phyloP scores from a whole-genome alignment of 2,797 vertebrate genomes.

The Rhadinocentrus ornatus region DNA sequence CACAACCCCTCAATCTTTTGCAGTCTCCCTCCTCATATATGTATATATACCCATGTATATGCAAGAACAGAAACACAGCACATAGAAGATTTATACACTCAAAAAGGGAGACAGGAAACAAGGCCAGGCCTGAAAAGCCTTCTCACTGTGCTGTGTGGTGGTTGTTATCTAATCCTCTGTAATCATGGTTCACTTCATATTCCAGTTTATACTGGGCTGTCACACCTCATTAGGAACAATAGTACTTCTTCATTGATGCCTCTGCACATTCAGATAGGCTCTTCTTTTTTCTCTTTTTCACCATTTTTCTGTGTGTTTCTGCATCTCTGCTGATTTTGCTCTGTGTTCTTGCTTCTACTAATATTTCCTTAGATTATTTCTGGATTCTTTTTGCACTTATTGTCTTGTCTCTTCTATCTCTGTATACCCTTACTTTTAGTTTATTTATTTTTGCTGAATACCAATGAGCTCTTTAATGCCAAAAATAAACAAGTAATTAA shows the following conservation, averaged over 20 bases:
- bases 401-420: conserved; percentile 14
- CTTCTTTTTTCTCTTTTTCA: conserved; percentile 32
- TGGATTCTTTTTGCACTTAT: conserved; percentile 15
- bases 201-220: conserved; percentile 76
- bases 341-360: conserved; percentile 10
- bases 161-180: conserved; percentile 78
- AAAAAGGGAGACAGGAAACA: conserved; percentile 44
- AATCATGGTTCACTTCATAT: conserved; percentile 80
- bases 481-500: conserved; percentile 14
- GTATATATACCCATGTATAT: conserved; percentile 21
- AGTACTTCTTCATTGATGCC: conserved; percentile 62
- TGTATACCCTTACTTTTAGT: conserved; percentile 20
- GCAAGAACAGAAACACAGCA: conserved; percentile 52
- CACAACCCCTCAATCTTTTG: conserved; percentile 9
- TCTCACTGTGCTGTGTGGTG: conserved; percentile 62
- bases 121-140: conserved; percentile 66
- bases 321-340: conserved; percentile 8
- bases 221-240: conserved; percentile 76
- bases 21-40: neutral
- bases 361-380: conserved; percentile 7
- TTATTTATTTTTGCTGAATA: conserved; percentile 21
- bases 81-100: conserved; percentile 54
- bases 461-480: conserved; percentile 23
- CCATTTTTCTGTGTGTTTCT: conserved; percentile 42
- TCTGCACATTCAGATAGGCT: conserved; percentile 59